Evolutionary conservation across 2,888 invertebrate species (phyloP), one percentile per base, ranked within the genome.

Genomic region (Pollenia amentaria): DNA sequence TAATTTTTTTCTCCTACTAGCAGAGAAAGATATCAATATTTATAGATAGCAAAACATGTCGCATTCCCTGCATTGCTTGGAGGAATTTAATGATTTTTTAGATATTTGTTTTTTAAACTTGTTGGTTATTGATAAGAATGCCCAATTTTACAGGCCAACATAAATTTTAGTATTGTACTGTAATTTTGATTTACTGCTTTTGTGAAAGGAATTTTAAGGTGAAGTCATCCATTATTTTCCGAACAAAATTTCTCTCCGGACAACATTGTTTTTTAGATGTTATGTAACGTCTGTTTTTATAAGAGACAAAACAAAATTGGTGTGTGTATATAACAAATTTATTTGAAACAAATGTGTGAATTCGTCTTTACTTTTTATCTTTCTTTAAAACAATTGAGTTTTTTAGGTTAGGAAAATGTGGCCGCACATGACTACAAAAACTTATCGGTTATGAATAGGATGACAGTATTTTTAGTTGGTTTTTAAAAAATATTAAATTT

Each of bases 61-160:
- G 40, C 69, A 70, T 62, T 51, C 40, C 46, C 38, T 69, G 42
- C 51, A 21, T 46, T 46, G 48, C 14, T 0, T 21, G 11, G 14
- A 3, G 21, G 12, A 51, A 42, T 40, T 67, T 82, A 64, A 75
- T 40, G 9, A 67, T 57, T 65, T 46, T 72, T 46, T 1, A 1
- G 12, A 18, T 16, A 29, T 62, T 55, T 10, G 3, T 12, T 18
- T 60, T 46, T n/a, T 16, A 46, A 70, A 83, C 80, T 87, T 87
- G 83, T 87, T 87, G 83, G 76, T 80, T 87, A 80, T 67, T 84
- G 86, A 84, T 80, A 84, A 60, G 83, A 87, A 84, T 84, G 79
- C 80, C 84, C 80, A 87, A 83, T 38, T 8, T 38, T 84, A 53
- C 76, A 80, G 86, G 86, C 21, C 21, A 46, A 18, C 86, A 87